Evolutionary conservation across 1,140 invertebrate genomes (phyloP).

Genomic region (Tribolium madens): DNA sequence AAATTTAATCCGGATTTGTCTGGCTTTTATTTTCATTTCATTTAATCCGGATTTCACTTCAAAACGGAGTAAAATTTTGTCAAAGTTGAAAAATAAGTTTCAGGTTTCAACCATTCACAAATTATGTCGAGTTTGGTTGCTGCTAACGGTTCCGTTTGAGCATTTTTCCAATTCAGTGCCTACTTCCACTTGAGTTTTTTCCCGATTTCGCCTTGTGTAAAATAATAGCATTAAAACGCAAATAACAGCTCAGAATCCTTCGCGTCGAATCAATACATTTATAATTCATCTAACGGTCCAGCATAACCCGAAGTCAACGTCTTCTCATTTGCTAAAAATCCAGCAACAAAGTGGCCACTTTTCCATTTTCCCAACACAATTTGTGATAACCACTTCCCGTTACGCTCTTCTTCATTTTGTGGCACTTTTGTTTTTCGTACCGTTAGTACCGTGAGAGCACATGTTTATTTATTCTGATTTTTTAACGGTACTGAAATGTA

Average conservation of each 20-base stretch:
- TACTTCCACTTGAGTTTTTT: neutral
- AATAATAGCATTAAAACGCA: neutral
- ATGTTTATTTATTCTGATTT: constrained; percentile 4
- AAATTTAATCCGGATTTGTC: too few species aligned
- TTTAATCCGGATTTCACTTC: too few species aligned
- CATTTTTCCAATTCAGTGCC: too few species aligned
- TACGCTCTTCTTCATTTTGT: constrained; percentile 1
- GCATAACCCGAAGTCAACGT: constrained; percentile 4
- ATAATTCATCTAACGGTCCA: constrained; percentile 19
- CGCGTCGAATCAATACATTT: constrained; percentile 16
- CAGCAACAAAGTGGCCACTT: constrained; percentile 3
- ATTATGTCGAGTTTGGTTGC: too few species aligned
- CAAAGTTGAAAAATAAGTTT: too few species aligned
- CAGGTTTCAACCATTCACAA: too few species aligned
- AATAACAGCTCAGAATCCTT: neutral
- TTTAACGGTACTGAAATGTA: constrained; percentile 17
- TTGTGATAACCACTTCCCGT: neutral
- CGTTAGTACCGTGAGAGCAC: constrained; percentile 39
- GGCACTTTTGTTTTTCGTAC: constrained; percentile 40
- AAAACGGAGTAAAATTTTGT: too few species aligned
- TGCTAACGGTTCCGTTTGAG: too few species aligned
- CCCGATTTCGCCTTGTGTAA: neutral
- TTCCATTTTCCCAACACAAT: constrained; percentile 10
- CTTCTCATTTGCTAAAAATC: constrained; percentile 20
- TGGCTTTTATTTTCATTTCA: too few species aligned